Evolutionary conservation across 2,888 invertebrate genomes (phyloP).

Genomic region (Dioctria rufipes): DNA sequence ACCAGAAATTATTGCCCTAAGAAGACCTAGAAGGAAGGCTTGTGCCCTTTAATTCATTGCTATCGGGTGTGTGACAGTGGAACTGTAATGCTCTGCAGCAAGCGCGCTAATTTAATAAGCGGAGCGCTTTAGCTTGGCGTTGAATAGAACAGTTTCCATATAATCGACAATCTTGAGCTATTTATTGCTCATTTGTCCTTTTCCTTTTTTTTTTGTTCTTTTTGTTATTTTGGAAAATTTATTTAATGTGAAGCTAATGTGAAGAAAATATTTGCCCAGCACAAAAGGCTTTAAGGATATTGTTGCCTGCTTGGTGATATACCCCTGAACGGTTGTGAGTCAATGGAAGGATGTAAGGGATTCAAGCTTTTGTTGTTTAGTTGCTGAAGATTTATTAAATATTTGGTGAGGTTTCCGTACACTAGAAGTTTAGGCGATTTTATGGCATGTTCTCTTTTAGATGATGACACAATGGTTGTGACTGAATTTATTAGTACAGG

Average conservation of each 20-base stretch:
- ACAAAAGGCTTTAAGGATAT: constrained; percentile 29
- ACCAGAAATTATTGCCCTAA: constrained; percentile 30
- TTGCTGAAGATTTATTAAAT: neutral
- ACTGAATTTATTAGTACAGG: too few species aligned
- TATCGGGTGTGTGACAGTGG: constrained; percentile 38
- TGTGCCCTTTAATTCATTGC: constrained; percentile 43
- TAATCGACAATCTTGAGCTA: constrained; percentile 19
- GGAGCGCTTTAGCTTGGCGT: neutral
- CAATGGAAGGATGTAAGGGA: neutral
- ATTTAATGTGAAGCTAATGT: neutral
- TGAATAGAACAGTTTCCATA: constrained; percentile 6
- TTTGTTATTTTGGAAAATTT: constrained; percentile 26
- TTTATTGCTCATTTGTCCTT: constrained; percentile 29
- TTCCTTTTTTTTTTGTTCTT: neutral
- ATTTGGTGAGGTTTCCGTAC: neutral
- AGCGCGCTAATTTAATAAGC: constrained; percentile 44
- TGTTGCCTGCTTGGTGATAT: constrained; percentile 24
- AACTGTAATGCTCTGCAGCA: constrained; percentile 19
- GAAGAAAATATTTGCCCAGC: constrained; percentile 6
- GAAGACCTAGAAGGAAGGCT: neutral
- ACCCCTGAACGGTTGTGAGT: constrained; percentile 8
- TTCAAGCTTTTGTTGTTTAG: neutral
- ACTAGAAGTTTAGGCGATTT: too few species aligned
- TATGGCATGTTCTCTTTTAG: too few species aligned
- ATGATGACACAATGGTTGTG: too few species aligned